phyloP scores from a whole-genome alignment of 2,888 invertebrate genomes.

The Bruchidius siliquastri region DNA sequence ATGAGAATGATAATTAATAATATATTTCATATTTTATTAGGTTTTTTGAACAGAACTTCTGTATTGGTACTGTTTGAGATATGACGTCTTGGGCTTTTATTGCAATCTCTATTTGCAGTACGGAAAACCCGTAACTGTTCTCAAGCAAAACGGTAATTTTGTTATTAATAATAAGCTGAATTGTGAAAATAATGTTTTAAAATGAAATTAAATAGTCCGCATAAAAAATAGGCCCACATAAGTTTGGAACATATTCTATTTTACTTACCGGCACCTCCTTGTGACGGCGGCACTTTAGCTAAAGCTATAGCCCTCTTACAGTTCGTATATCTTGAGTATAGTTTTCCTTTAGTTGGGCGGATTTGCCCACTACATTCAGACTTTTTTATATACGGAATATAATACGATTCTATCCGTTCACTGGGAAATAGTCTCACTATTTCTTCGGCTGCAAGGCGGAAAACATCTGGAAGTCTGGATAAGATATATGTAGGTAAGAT shows the following conservation, averaged over 20 bases:
- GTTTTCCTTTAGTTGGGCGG: slow-evolving; percentile 9
- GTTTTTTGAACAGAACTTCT: too few species aligned
- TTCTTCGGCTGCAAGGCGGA: slow-evolving; percentile 11
- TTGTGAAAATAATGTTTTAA: too few species aligned
- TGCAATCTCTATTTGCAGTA: too few species aligned
- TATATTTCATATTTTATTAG: too few species aligned
- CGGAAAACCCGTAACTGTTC: too few species aligned
- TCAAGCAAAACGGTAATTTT: too few species aligned
- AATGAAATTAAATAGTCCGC: too few species aligned
- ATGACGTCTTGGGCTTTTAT: too few species aligned
- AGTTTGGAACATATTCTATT: background rate
- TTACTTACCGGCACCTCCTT: background rate
- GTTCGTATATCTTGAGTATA: slow-evolving; percentile 14
- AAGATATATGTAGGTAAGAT: background rate
- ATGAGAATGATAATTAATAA: too few species aligned
- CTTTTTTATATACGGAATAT: slow-evolving; percentile 10
- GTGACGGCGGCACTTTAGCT: slow-evolving; percentile 1
- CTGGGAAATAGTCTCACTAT: slow-evolving; percentile 12
- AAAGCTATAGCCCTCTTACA: slow-evolving; percentile 9
- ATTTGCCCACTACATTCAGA: slow-evolving; percentile 1
- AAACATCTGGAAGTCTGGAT: slow-evolving; percentile 11
- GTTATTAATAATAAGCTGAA: too few species aligned
- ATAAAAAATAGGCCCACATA: background rate
- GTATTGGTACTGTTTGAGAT: too few species aligned
- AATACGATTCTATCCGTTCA: slow-evolving; percentile 14